Conservation (phyloP, 2,797 vertebrate genomes). For the Sitta carolinensis region DNA sequence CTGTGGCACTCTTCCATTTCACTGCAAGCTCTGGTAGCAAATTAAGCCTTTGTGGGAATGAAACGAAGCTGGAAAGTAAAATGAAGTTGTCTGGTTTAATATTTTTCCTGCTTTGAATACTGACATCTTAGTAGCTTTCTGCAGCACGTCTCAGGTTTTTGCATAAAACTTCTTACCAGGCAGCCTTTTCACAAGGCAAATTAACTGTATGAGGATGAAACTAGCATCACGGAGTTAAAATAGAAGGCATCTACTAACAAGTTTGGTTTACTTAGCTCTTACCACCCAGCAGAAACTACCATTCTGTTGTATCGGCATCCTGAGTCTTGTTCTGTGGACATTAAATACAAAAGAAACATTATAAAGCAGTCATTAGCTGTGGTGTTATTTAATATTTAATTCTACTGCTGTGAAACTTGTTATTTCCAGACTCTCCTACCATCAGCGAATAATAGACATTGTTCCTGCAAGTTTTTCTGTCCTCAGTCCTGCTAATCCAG, state of each 20-base stretch:
- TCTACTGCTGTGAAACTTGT: background rate
- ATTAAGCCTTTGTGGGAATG: background rate
- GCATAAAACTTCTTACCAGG: background rate
- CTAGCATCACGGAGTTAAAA: background rate
- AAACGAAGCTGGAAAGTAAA: background rate
- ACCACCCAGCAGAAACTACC: background rate
- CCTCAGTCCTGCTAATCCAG: slow-evolving; percentile 89
- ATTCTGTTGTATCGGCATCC: background rate
- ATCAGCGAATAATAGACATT: slow-evolving; percentile 94
- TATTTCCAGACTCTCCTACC: slow-evolving; percentile 89
- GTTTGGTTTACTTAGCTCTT: background rate
- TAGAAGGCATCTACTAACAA: background rate
- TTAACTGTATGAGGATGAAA: background rate
- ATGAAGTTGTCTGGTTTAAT: background rate
- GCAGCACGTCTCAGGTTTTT: background rate
- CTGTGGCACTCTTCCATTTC: background rate
- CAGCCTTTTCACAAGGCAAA: background rate
- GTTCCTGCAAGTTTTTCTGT: slow-evolving; percentile 91
- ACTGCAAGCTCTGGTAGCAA: background rate
- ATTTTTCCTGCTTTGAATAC: background rate
- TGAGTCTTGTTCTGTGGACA: background rate
- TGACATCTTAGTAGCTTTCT: background rate
- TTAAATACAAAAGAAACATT: background rate
- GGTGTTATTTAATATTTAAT: background rate
- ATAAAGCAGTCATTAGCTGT: background rate